Conservation (phyloP, 2,113 vertebrate species). For the Sylvietta virens region DNA sequence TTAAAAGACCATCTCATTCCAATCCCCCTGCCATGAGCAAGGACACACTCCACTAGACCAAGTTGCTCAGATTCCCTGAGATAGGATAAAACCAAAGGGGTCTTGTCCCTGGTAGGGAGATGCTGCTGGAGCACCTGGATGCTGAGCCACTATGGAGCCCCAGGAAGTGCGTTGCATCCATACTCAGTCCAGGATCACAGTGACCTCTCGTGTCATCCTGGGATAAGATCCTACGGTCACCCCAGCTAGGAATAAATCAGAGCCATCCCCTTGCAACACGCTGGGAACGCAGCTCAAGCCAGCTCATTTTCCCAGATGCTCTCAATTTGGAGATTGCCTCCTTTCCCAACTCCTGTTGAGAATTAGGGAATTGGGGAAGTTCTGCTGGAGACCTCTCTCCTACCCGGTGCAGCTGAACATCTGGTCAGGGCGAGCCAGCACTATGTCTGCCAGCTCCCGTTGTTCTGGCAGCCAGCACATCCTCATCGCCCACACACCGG, state of each 20-base stretch:
- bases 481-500: conserved; percentile 60
- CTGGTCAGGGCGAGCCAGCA: not conserved
- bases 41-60: no score
- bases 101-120: not conserved
- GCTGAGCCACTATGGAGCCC: not conserved
- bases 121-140: not conserved
- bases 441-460: conserved; percentile 10
- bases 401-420: conserved; percentile 13
- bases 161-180: accelerated
- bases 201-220: not conserved
- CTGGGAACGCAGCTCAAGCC: not conserved
- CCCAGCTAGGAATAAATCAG: not conserved
- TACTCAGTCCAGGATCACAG: accelerated
- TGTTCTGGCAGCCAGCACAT: conserved; percentile 52
- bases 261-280: not conserved
- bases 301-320: conserved; percentile 10
- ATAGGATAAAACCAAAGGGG: not conserved
- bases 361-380: not conserved
- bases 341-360: not conserved
- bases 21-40: accelerated
- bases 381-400: not conserved
- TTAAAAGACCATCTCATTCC: not conserved
- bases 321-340: not conserved
- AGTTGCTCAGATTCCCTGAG: not conserved
- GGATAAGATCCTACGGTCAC: not conserved